phyloP scores from a whole-genome alignment of 2,113 vertebrate species.

The Bagarius yarrelli region DNA sequence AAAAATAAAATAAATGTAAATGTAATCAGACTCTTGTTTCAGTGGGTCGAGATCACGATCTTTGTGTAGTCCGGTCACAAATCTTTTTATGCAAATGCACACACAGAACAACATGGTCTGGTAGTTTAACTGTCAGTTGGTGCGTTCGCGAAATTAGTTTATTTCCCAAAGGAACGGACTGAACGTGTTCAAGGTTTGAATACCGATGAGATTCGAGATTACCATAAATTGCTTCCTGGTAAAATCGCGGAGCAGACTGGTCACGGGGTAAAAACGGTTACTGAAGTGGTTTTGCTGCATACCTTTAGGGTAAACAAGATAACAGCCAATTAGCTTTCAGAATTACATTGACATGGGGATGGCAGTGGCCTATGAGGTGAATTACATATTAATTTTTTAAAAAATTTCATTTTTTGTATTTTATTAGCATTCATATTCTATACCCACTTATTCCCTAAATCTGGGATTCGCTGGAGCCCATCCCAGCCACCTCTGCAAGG shows the following conservation, averaged over 20 bases:
- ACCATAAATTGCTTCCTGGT: not conserved
- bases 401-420: not conserved
- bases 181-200: not conserved
- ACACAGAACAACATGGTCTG: not conserved
- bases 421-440: not conserved
- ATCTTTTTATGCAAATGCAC: not conserved
- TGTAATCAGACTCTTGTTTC: not conserved
- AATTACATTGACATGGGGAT: not conserved
- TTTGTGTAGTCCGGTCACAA: not conserved
- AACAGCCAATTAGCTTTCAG: not conserved
- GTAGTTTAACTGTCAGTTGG: not conserved
- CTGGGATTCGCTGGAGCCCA: too few species aligned
- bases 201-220: not conserved
- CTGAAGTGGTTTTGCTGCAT: conserved; percentile 1
- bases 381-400: too few species aligned
- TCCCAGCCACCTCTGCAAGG: too few species aligned
- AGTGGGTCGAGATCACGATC: not conserved
- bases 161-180: not conserved
- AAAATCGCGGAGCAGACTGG: not conserved
- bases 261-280: not conserved
- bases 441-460: too few species aligned
- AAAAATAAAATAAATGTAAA: not conserved
- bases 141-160: not conserved
- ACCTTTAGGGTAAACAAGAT: not conserved
- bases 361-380: not conserved